Evolutionary conservation across 2,888 invertebrate genomes (phyloP).

Genomic region (Scaptomyza parva): DNA sequence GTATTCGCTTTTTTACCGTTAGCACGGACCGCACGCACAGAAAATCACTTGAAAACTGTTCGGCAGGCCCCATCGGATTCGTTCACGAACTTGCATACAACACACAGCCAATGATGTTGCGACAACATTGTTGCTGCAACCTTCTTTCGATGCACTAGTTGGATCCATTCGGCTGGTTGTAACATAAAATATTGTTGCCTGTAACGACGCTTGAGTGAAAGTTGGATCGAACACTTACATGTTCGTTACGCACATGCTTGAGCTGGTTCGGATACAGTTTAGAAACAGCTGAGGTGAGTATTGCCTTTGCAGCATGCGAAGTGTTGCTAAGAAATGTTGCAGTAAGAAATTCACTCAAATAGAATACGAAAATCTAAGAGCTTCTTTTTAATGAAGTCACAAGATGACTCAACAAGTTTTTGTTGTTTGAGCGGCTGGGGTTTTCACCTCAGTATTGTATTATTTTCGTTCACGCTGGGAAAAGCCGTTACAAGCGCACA

Average conservation of each 20-base stretch:
- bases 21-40: conserved; percentile 61
- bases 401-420: conserved; percentile 27
- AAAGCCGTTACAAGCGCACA: conserved; percentile 16
- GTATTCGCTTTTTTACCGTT: conserved; percentile 57
- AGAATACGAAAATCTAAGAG: not conserved
- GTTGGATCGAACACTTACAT: conserved; percentile 9
- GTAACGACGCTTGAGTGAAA: conserved; percentile 25
- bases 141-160: conserved; percentile 1
- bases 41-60: conserved; percentile 74
- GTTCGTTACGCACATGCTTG: conserved; percentile 30
- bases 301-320: not conserved
- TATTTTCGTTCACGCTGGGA: conserved; percentile 11
- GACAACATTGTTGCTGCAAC: conserved; percentile 45
- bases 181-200: conserved; percentile 11
- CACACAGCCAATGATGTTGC: conserved; percentile 55
- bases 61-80: conserved; percentile 39
- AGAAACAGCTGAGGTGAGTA: conserved; percentile 31
- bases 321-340: conserved; percentile 20
- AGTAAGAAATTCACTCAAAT: too few relatives aligned
- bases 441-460: conserved; percentile 1
- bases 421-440: not conserved
- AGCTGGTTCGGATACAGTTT: conserved; percentile 21
- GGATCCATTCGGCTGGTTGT: not conserved
- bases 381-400: conserved; percentile 4
- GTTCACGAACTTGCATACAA: conserved; percentile 28